Evolutionary conservation across 2,888 invertebrate genomes (phyloP), one percentile per base, ranked within the genome.

Genomic region (Melangyna quadrimaculata): DNA sequence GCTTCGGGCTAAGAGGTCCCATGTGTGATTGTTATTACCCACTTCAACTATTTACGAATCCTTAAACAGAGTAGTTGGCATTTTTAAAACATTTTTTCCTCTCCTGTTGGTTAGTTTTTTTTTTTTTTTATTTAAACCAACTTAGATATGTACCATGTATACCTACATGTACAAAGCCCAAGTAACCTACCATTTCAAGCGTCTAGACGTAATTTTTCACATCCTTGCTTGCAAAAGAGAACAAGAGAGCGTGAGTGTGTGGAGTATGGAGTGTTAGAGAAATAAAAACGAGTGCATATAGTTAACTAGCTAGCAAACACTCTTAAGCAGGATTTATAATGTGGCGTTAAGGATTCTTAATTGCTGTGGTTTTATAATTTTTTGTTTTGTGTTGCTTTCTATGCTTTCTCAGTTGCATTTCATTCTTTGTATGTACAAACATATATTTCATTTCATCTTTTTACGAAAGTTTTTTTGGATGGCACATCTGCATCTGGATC

Each of bases 311-410:
- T 78, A 74, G 82, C 82, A 82, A 81, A 87, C 82, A 78, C 78
- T 82, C 78, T 82, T 82, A 87, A 87, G 81, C 87, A 87, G 87
- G 86, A 87, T 87, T 87, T 87, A 87, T 87, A 87, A 87, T 87
- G 86, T 81, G 86, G 86, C 78, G 86, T 87, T 87, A 87, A 87
- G 86, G 81, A 87, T 87, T 81, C 78, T 81, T 87, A 87, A 87
- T 87, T 87, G 86, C 81, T 81, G 77, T 87, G 86, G 86, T 86
- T 86, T 80, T 77, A 9, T 59, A 22, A 40, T 57, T 59, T 71
- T 71, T 24, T 37, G 37, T 19, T 57, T 43, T 53, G 37, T 65
- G n/a, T 40, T 14, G 24, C n/a, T 37, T 48, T 29, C 19, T 59
- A 0, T 37, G 9, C 22, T 22, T 69, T 37, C 53, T 10, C n/a